Conservation (phyloP, 2,888 invertebrate species). For the Lycaena phlaeas region DNA sequence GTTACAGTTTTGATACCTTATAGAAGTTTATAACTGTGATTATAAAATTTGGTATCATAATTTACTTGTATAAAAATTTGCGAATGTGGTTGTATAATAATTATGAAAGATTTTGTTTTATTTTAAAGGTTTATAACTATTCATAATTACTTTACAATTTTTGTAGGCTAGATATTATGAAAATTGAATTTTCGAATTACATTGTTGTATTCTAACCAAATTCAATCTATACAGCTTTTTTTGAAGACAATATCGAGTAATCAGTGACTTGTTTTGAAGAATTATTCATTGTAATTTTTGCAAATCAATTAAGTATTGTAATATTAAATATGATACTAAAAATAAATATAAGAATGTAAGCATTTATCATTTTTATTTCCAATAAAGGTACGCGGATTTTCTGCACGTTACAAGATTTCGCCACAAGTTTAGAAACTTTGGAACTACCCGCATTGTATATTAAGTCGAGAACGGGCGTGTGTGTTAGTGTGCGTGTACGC, state of each 20-base stretch:
- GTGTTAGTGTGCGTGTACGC: no score
- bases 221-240: conserved; percentile 22
- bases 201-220: conserved; percentile 20
- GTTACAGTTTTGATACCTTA: conserved; percentile 37
- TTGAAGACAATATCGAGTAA: conserved; percentile 23
- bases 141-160: conserved; percentile 20
- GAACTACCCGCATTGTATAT: no score
- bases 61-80: conserved; percentile 23
- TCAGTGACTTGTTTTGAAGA: conserved; percentile 20
- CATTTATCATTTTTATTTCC: conserved; percentile 11
- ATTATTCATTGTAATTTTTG: conserved; percentile 20
- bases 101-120: conserved; percentile 20
- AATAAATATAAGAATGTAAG: conserved; percentile 7
- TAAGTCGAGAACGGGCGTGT: no score
- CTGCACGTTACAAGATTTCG: no score
- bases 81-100: conserved; percentile 25
- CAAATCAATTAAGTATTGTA: conserved; percentile 19
- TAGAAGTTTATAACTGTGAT: conserved; percentile 37
- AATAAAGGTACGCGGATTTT: no score
- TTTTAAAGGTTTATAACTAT: conserved; percentile 18
- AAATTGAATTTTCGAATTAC: conserved; percentile 16
- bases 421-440: no score
- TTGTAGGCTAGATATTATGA: conserved; percentile 19
- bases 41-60: conserved; percentile 25
- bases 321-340: conserved; percentile 19